Conservation (phyloP, 1,140 invertebrate genomes). For the Chironomus tepperi region DNA sequence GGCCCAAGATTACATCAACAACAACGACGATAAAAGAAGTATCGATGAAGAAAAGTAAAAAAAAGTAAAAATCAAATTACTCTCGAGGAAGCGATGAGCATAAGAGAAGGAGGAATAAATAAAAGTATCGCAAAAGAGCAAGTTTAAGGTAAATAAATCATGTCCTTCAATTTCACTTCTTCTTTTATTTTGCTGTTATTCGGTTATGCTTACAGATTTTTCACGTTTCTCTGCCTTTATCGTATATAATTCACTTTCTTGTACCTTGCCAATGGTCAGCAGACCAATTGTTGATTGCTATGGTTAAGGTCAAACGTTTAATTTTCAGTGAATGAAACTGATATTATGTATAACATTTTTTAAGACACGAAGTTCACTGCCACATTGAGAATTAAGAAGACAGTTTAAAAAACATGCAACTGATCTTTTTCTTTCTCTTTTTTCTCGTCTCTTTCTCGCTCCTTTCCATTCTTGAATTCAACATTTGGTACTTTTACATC, state of each 20-base stretch:
- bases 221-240: neutral
- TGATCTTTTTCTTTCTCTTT: neutral
- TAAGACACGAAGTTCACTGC: slow-evolving; percentile 16
- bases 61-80: neutral
- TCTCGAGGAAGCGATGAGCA: too few relatives aligned
- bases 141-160: neutral
- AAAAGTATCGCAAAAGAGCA: neutral
- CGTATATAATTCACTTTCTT: neutral
- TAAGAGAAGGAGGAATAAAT: too few relatives aligned
- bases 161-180: neutral
- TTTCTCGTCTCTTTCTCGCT: neutral
- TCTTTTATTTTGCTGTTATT: neutral
- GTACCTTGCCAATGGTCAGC: neutral
- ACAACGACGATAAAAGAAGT: neutral
- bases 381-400: neutral
- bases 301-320: slow-evolving; percentile 20
- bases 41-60: too few relatives aligned
- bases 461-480: neutral
- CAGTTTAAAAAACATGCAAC: neutral
- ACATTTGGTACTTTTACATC: neutral
- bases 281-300: neutral
- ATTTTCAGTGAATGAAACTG: slow-evolving; percentile 19
- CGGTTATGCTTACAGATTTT: neutral
- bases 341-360: slow-evolving; percentile 20
- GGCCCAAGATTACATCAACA: neutral